A percentile compares a stretch with the other conserved stretches of the same genome.
Evolutionary conservation across 1,140 invertebrate species (phyloP).

Genomic region (Ctenoplectra terminalis): DNA sequence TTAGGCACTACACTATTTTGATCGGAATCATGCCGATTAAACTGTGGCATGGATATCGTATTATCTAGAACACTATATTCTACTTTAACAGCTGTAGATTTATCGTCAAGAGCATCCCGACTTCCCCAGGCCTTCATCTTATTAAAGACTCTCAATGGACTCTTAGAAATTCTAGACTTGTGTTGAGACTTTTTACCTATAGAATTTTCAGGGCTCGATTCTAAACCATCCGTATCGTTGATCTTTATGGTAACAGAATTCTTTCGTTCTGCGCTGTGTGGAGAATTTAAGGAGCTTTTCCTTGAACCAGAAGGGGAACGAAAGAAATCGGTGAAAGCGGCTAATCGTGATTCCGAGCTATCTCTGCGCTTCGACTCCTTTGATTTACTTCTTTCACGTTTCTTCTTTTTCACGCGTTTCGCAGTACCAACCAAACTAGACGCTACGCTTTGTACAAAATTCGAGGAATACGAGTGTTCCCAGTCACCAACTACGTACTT

Average conservation of each 20-base stretch:
- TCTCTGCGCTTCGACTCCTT: slow-evolving; percentile 80
- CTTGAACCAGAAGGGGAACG: slow-evolving; percentile 80
- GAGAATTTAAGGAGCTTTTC: slow-evolving; percentile 75
- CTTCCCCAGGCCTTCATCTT: slow-evolving; percentile 79
- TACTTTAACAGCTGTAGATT: slow-evolving; percentile 67
- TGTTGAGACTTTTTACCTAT: slow-evolving; percentile 70
- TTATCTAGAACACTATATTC: slow-evolving; percentile 74
- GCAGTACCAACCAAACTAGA: slow-evolving; percentile 73
- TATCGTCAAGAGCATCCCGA: slow-evolving; percentile 76
- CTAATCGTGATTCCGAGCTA: slow-evolving; percentile 79
- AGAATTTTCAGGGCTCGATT: slow-evolving; percentile 78
- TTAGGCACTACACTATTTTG: slow-evolving; percentile 64
- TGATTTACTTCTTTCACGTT: slow-evolving; percentile 79
- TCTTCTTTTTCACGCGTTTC: slow-evolving; percentile 77
- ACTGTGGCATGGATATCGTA: slow-evolving; percentile 65
- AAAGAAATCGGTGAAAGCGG: slow-evolving; percentile 79
- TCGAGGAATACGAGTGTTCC: slow-evolving; percentile 63
- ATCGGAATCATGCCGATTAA: slow-evolving; percentile 60
- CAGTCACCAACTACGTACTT: slow-evolving; percentile 45
- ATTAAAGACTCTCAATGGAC: slow-evolving; percentile 78
- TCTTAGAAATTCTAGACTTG: slow-evolving; percentile 78
- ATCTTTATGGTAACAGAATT: slow-evolving; percentile 74
- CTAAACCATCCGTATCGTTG: slow-evolving; percentile 74
- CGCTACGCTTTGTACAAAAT: slow-evolving; percentile 75
- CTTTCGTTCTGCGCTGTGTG: slow-evolving; percentile 72